These are phyloP conservation scores for Anthrax anthrax DNA, from an alignment of 2,888 invertebrate genomes.

Conservation along the genomic window DNA sequence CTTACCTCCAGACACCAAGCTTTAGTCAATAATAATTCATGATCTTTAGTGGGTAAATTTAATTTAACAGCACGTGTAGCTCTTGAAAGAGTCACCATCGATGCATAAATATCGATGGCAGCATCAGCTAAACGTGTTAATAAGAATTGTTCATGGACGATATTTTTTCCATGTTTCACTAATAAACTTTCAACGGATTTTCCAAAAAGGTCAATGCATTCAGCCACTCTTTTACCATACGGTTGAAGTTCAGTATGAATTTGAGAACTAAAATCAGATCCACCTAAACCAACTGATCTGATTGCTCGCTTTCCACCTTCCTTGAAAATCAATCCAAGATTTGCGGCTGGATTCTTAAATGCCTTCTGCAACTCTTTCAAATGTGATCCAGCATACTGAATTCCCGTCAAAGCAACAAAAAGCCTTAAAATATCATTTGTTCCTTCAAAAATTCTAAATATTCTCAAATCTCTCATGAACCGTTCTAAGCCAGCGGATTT, in stretches of 20 bases:
- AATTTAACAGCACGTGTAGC: constrained; percentile 55
- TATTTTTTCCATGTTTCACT: constrained; percentile 67
- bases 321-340: constrained; percentile 78
- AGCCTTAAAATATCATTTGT: constrained; percentile 94
- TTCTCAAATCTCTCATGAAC: constrained; percentile 84
- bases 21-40: constrained; percentile 65
- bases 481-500: constrained; percentile 79
- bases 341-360: constrained; percentile 80
- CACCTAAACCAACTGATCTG: constrained; percentile 64
- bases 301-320: constrained; percentile 72
- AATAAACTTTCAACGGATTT: constrained; percentile 59
- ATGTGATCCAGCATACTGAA: constrained; percentile 88
- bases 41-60: constrained; percentile 49
- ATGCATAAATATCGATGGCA: constrained; percentile 79
- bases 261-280: constrained; percentile 46
- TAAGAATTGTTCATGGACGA: constrained; percentile 81
- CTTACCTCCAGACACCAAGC: constrained; percentile 69
- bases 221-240: constrained; percentile 49
- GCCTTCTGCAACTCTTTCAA: constrained; percentile 86
- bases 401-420: constrained; percentile 90
- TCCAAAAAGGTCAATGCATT: constrained; percentile 33
- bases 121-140: constrained; percentile 77
- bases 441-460: constrained; percentile 98
- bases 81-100: constrained; percentile 71
- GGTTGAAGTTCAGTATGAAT: constrained; percentile 57